Conservation (phyloP, 2,113 vertebrate genomes). For the Cyanocitta stelleri region DNA sequence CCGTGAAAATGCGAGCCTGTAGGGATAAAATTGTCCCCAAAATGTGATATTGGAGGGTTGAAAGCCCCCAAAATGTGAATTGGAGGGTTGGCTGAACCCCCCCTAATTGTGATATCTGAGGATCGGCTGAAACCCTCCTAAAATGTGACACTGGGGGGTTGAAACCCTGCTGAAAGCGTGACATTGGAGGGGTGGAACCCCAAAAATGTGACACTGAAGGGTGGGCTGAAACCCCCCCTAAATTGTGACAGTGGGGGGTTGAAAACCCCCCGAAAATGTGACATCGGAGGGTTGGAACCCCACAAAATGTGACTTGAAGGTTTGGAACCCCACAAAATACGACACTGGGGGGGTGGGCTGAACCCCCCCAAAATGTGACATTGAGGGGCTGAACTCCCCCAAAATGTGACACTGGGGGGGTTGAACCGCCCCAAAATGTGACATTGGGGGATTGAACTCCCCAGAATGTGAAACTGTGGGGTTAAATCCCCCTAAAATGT, state of each 20-base stretch:
- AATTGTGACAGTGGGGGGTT: not conserved
- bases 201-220: not conserved
- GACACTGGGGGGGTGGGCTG: not conserved
- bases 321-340: too few relatives aligned
- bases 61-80: not conserved
- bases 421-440: not conserved
- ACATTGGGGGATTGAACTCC: too few relatives aligned
- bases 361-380: too few relatives aligned
- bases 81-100: not conserved
- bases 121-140: not conserved
- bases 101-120: not conserved
- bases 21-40: not conserved
- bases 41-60: not conserved
- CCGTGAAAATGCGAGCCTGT: not conserved
- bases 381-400: not conserved
- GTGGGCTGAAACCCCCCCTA: too few relatives aligned
- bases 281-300: not conserved
- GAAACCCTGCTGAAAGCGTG: not conserved
- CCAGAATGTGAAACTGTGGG: too few relatives aligned
- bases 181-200: too few relatives aligned
- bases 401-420: rapidly evolving
- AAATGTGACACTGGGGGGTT: not conserved
- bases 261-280: not conserved
- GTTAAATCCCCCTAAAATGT: not conserved
- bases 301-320: not conserved